Conservation (phyloP, 2,113 vertebrate genomes). For the Barnardius zonarius region DNA sequence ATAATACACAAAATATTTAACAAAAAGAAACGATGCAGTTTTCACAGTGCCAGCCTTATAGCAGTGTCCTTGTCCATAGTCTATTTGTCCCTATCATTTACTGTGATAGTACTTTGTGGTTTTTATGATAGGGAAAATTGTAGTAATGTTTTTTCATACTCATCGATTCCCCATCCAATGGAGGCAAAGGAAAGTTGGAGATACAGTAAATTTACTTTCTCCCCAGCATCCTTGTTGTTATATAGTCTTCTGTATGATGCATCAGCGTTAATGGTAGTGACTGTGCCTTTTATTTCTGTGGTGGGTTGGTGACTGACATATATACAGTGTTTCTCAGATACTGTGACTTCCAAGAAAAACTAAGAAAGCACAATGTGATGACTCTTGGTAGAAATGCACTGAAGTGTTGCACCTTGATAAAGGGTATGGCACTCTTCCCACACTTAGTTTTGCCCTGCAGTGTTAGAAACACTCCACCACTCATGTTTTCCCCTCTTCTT, state of each 20-base stretch:
- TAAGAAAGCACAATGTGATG: not conserved
- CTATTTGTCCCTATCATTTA: not conserved
- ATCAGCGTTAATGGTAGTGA: not conserved
- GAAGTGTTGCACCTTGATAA: not conserved
- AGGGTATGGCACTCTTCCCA: not conserved
- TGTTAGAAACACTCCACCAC: not conserved
- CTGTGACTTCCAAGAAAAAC: not conserved
- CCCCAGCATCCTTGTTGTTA: not conserved
- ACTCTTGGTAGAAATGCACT: not conserved
- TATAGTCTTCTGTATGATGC: not conserved
- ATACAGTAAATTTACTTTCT: not conserved
- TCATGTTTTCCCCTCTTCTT: not conserved
- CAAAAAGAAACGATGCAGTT: not conserved
- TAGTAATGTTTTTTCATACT: not conserved
- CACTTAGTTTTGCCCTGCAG: not conserved
- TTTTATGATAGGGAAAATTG: not conserved
- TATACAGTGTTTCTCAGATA: not conserved
- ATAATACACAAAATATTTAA: not conserved
- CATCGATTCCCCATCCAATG: fast-evolving
- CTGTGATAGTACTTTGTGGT: not conserved
- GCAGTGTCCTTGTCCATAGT: not conserved
- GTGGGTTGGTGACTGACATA: not conserved
- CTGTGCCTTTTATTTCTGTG: not conserved
- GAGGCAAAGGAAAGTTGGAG: not conserved
- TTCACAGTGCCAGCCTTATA: not conserved